Base-by-base conservation (phyloP, 2,888 invertebrate species). In the Drosophila eohydei region DNA sequence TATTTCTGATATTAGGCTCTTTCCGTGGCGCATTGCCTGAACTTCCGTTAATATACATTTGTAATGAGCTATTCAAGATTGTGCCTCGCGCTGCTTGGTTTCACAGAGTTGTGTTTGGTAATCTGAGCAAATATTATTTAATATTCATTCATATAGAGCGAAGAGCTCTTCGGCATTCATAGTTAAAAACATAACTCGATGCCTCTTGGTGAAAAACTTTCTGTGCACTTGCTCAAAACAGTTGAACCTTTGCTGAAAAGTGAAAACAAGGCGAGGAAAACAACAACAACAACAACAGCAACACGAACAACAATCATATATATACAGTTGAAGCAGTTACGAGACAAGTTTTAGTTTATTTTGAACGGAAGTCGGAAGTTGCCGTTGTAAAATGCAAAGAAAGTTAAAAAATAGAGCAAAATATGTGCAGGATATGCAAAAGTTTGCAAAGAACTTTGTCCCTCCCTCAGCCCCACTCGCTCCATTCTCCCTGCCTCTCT, bases 341-440 rank as follows among this genome's bases (percentile, higher is more conserved):
- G 56, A 61, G 70, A 76, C 54, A 66, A 70, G 67, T 69, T 75
- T 77, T 64, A 58, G 67, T 77, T 79, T 74, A 84, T 89, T 89
- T 87, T 41, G 36, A 81, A 55, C 90, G 90, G 86, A 89, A 89
- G 69, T 84, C 74, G 86, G 86, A 86, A 78, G 89, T 88, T 76
- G 74, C 88, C 77, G 80, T 70, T 88, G 86, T 80, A 88, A 82
- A 86, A 86, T 89, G 76, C 74, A 60, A 74, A 78, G 70, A 78
- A 26, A 11, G 11, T 12, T 14, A 50, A 34, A 51, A 50, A 51
- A 51, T 36, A 21, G 32, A 34, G 16, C 51, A 34, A 86, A 72
- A 78, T 85, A 82, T 82, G 68, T 73, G 70, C 86, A 89, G 86
- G 86, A 86, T 85, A 89, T 86, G 90, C 88, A 88, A 86, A 86